Percentiles rank a stretch among this genome's conserved stretches.
phyloP scores from a whole-genome alignment of 2,113 vertebrate genomes.

The human (Homo sapiens) region DNA sequence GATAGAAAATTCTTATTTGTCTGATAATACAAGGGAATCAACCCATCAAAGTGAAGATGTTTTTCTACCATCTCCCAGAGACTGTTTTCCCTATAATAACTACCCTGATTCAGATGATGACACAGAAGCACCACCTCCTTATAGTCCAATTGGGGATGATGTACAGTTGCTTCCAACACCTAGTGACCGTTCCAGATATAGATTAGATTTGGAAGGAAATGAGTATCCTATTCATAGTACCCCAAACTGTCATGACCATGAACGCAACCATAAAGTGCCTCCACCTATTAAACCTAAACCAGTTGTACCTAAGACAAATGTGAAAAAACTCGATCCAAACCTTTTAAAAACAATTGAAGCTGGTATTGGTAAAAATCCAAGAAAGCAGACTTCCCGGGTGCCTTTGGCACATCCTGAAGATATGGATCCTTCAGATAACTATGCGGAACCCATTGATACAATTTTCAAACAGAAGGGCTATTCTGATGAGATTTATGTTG shows the following conservation, averaged over 20 bases:
- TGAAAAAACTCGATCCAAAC: conserved; percentile 98
- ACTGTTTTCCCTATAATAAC: conserved; percentile 93
- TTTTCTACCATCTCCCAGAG: conserved; percentile 94
- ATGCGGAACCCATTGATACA: conserved; percentile 95
- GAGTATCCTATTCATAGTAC: conserved; percentile 97
- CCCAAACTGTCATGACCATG: conserved; percentile 94
- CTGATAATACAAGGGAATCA: conserved; percentile 92
- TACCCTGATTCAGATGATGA: conserved; percentile 98
- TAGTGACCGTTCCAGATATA: conserved; percentile 93
- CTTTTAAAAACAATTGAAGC: conserved; percentile 98
- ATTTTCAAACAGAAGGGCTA: conserved; percentile 92
- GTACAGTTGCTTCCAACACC: conserved; percentile 96
- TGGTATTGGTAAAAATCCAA: conserved; percentile 94
- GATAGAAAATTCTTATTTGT: conserved; percentile 96
- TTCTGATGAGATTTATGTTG: conserved; percentile 93
- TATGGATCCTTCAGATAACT: conserved; percentile 93
- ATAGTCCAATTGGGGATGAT: conserved; percentile 98
- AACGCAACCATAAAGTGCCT: conserved; percentile 99
- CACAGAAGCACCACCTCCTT: conserved; percentile 97
- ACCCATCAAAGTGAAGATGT: conserved; percentile 91
- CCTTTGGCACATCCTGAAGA: conserved; percentile 88
- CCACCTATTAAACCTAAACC: conserved; percentile 98
- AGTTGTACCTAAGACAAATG: conserved; percentile 90
- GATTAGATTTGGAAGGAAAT: conserved; percentile 97
- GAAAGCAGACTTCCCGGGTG: conserved; percentile 86